Percentiles rank a stretch among this genome's conserved stretches.
These are phyloP conservation scores for Cynoglossus semilaevis DNA, from an alignment of 2,113 vertebrate genomes.

Conservation along the genomic window DNA sequence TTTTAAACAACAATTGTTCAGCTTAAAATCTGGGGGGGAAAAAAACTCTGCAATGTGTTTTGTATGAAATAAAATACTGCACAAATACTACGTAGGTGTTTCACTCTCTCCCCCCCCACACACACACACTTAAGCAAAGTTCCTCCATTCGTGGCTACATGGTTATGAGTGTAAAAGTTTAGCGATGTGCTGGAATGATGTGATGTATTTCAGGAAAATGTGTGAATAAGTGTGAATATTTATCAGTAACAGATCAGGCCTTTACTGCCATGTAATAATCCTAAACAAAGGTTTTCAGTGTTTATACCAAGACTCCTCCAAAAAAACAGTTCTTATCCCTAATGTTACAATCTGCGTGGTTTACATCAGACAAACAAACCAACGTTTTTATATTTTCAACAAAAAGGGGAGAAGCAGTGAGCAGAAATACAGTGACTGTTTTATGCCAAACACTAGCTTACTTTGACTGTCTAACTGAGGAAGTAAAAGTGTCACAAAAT, in stretches of 20 bases:
- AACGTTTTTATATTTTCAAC: constrained; percentile 16
- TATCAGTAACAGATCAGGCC: constrained; percentile 26
- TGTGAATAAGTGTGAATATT: constrained; percentile 19
- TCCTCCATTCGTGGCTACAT: neutral
- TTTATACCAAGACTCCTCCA: constrained; percentile 2
- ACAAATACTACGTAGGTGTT: neutral
- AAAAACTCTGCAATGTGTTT: neutral
- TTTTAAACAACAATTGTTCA: constrained; percentile 6
- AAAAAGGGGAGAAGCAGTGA: constrained; percentile 12
- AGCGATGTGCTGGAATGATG: constrained; percentile 56
- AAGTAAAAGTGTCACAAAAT: neutral
- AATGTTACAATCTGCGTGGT: constrained; percentile 7
- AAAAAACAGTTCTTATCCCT: neutral
- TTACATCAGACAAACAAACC: constrained; percentile 27
- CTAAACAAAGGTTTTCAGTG: constrained; percentile 19
- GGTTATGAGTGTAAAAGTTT: neutral
- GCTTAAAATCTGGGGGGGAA: neutral
- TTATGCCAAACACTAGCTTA: constrained; percentile 43
- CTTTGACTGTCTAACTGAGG: constrained; percentile 23
- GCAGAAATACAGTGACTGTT: constrained; percentile 51
- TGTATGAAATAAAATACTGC: neutral
- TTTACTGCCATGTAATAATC: constrained; percentile 13
- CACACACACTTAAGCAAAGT: neutral
- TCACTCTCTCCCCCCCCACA: neutral
- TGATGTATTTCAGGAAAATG: constrained; percentile 19